phyloP scores from a whole-genome alignment of 2,888 invertebrate species.

The Dendrolimus houi region DNA sequence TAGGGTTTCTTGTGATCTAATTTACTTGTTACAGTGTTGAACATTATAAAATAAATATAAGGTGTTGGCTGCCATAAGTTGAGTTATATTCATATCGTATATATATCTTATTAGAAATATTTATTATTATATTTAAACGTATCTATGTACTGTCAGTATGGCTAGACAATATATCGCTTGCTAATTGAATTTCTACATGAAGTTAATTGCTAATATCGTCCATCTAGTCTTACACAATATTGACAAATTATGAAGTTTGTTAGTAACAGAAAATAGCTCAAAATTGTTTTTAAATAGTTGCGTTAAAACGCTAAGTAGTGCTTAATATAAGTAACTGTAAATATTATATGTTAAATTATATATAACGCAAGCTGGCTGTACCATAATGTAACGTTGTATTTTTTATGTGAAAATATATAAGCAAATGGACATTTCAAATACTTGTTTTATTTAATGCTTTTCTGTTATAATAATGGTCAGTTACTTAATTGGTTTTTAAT shows the following conservation, averaged over 20 bases:
- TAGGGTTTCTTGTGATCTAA: too few relatives aligned
- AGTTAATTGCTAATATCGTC: neutral
- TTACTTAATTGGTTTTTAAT: too few relatives aligned
- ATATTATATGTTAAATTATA: slow-evolving; percentile 35
- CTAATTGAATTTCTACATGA: neutral
- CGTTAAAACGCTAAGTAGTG: slow-evolving; percentile 7
- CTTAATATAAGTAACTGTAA: slow-evolving; percentile 23
- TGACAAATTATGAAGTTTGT: slow-evolving; percentile 3
- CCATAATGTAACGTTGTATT: slow-evolving; percentile 53
- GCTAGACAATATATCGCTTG: neutral
- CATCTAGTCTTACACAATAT: neutral
- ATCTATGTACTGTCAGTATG: neutral
- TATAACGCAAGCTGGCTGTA: slow-evolving; percentile 39
- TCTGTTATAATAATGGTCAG: too few relatives aligned
- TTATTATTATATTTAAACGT: neutral
- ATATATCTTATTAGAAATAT: neutral
- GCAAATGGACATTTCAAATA: slow-evolving; percentile 58
- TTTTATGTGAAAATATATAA: slow-evolving; percentile 68
- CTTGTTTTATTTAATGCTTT: slow-evolving; percentile 48
- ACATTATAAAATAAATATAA: neutral
- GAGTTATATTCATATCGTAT: neutral
- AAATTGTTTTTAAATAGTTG: slow-evolving; percentile 14
- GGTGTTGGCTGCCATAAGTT: neutral
- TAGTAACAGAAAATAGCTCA: slow-evolving; percentile 17
- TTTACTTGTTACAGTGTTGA: neutral